Percentiles rank a stretch among this genome's conserved stretches.
These are phyloP conservation scores for Hoplostethus mediterraneus DNA, from an alignment of 2,797 vertebrate genomes.

Conservation along the genomic window DNA sequence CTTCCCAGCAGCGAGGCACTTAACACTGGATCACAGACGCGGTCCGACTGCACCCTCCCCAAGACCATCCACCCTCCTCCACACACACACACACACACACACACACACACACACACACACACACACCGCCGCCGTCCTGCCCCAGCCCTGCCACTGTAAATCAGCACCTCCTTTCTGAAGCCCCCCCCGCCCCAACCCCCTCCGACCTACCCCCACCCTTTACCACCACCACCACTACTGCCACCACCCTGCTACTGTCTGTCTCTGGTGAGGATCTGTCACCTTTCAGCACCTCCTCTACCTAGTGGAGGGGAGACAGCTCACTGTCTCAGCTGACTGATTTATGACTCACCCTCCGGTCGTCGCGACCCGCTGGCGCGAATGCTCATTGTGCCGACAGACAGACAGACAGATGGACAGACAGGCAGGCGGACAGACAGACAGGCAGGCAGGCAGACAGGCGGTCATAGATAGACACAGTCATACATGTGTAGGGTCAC, in stretches of 20 bases:
- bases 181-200: background rate
- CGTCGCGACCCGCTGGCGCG: slow-evolving; percentile 38
- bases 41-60: slow-evolving; percentile 52
- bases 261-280: slow-evolving; percentile 53
- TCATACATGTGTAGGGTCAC: slow-evolving; percentile 35
- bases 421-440: slow-evolving; percentile 39
- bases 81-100: slow-evolving; percentile 40
- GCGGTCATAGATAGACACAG: slow-evolving; percentile 52
- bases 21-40: slow-evolving; percentile 77
- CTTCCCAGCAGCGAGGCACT: slow-evolving; percentile 78
- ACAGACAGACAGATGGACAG: slow-evolving; percentile 32
- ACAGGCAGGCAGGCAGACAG: slow-evolving; percentile 41
- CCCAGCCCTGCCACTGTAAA: slow-evolving; percentile 50
- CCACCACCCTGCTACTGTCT: slow-evolving; percentile 61
- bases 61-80: slow-evolving; percentile 32
- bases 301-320: slow-evolving; percentile 45
- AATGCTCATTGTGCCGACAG: slow-evolving; percentile 39
- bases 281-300: slow-evolving; percentile 58
- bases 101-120: slow-evolving; percentile 41
- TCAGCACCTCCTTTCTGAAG: slow-evolving; percentile 49
- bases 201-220: slow-evolving; percentile 2
- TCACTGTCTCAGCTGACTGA: slow-evolving; percentile 63
- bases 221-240: slow-evolving; percentile 38
- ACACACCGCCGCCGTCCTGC: slow-evolving; percentile 41
- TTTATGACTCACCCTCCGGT: slow-evolving; percentile 74